Conservation (phyloP, 2,113 vertebrate species). For the Podarcis raffonei region DNA sequence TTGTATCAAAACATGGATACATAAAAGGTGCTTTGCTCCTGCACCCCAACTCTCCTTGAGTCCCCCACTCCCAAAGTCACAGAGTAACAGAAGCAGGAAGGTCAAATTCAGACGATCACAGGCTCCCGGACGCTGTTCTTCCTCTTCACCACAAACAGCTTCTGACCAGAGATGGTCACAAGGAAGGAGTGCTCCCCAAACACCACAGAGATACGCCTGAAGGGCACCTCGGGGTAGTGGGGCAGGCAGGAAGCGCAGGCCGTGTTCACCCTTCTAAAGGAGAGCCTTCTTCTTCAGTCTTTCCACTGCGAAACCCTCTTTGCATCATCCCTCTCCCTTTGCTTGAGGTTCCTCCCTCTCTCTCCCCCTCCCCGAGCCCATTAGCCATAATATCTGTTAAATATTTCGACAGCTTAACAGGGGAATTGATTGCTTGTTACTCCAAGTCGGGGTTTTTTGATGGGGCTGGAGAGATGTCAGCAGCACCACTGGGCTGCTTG, state of each 20-base stretch:
- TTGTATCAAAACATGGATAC: too few relatives aligned
- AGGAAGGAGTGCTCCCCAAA: too few relatives aligned
- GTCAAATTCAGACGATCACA: too few relatives aligned
- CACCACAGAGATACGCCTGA: conserved; percentile 86
- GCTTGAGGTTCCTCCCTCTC: neutral
- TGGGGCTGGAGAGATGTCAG: neutral
- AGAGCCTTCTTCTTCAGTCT: neutral
- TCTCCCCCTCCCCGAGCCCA: neutral
- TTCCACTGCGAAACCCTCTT: too few relatives aligned
- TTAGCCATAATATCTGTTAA: conserved; percentile 31
- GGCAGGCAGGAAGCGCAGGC: conserved; percentile 83
- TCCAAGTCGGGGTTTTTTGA: conserved; percentile 3
- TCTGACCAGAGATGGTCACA: too few relatives aligned
- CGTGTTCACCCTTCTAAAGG: conserved; percentile 72
- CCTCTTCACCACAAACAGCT: too few relatives aligned
- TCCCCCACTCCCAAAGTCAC: too few relatives aligned
- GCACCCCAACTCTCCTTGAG: too few relatives aligned
- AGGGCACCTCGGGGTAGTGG: conserved; percentile 76
- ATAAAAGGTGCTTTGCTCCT: too few relatives aligned
- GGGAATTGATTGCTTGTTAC: conserved; percentile 14
- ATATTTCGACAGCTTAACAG: conserved; percentile 32
- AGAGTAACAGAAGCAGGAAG: too few relatives aligned
- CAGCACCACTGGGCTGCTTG: fast-evolving
- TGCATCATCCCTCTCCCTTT: neutral
- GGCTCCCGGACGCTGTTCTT: too few relatives aligned